Conservation (phyloP, 2,113 vertebrate species). For the Malurus alboscapulatus region DNA sequence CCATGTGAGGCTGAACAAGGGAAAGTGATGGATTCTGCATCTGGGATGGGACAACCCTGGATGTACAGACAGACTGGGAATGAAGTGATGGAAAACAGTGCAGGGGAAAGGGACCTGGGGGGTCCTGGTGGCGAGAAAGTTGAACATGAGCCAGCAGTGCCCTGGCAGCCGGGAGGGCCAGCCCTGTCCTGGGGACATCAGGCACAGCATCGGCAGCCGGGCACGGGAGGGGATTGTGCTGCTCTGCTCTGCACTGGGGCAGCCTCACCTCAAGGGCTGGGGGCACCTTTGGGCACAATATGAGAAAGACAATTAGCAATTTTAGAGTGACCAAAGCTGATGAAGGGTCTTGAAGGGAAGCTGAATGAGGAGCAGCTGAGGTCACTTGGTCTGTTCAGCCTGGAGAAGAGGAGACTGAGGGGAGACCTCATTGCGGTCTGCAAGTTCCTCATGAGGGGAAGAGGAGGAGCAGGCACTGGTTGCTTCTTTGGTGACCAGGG, state of each 20-base stretch:
- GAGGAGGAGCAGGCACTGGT: not conserved
- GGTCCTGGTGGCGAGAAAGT: not conserved
- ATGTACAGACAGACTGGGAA: not conserved
- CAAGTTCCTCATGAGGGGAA: not conserved
- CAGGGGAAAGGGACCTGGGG: not conserved
- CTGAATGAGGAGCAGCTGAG: accelerated
- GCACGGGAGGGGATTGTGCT: not conserved
- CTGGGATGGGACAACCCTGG: not conserved
- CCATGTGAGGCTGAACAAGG: not conserved
- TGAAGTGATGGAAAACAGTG: too few species aligned
- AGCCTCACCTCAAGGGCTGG: accelerated
- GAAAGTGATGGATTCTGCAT: too few species aligned
- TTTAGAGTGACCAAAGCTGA: not conserved
- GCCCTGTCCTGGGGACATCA: accelerated
- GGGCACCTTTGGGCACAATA: not conserved
- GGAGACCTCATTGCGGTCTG: not conserved
- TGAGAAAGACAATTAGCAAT: not conserved
- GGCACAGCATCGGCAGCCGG: accelerated
- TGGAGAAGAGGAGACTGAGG: not conserved
- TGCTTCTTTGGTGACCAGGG: not conserved
- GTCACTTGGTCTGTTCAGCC: not conserved
- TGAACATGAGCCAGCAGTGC: not conserved
- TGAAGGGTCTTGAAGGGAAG: not conserved
- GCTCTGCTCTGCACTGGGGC: accelerated
- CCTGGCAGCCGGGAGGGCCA: not conserved